These are phyloP conservation scores for Paracanthobrama guichenoti DNA, from an alignment of 2,113 vertebrate genomes.

Conservation along the genomic window DNA sequence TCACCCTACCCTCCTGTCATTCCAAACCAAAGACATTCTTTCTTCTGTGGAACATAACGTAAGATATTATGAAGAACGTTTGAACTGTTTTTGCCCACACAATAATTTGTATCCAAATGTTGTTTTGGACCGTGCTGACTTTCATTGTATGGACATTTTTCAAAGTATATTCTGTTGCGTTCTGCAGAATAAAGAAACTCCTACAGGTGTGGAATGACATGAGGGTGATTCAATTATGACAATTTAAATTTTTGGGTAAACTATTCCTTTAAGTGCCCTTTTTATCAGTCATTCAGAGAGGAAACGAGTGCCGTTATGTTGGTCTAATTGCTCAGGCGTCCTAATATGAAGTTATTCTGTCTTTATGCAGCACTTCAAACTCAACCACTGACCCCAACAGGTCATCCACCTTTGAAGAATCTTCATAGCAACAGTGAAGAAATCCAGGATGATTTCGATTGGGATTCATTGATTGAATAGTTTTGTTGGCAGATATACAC, in stretches of 20 bases:
- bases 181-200: no score
- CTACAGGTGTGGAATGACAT: no score
- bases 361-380: constrained; percentile 64
- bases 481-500: neutral
- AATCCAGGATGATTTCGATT: constrained; percentile 80
- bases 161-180: no score
- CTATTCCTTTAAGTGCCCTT: neutral
- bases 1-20: neutral
- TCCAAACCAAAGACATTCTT: neutral
- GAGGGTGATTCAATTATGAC: no score
- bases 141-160: no score
- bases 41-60: neutral
- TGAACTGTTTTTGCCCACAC: neutral
- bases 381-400: constrained; percentile 62
- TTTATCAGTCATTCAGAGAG: neutral
- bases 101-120: no score
- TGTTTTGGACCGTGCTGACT: no score
- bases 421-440: constrained; percentile 75
- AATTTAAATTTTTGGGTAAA: neutral
- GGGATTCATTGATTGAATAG: constrained; percentile 77
- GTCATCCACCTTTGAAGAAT: constrained; percentile 70
- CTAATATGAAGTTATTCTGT: neutral
- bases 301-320: neutral
- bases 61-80: neutral
- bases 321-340: neutral